Base-by-base conservation (phyloP, 2,888 invertebrate genomes). In the Cabera pusaria region DNA sequence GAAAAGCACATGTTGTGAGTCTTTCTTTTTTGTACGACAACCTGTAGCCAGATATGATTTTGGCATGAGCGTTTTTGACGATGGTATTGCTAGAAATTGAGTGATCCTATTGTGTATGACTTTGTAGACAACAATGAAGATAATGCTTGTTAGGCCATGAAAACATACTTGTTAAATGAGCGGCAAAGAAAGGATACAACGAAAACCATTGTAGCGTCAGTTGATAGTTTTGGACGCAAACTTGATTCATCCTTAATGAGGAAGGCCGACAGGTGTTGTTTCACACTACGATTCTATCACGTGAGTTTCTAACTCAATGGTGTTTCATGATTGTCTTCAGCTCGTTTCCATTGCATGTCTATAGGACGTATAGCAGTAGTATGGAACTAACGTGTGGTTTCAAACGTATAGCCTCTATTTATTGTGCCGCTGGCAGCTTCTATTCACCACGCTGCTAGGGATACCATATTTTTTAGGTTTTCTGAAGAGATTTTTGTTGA, bases 321-420 rank as follows among this genome's bases (percentile, higher is more conserved):
- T 47, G 60, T 62, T 67, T 67, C 65, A 62, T 68, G 64, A 69
- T 63, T 61, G 55, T 61, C 56, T 59, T 64, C 60, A 56, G 62
- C 64, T 64, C 58, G 60, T 65, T 70, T 61, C 65, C 53, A 60
- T 45, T 59, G 52, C 36, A 21, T 33, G 31, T 20, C 44, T 45
- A 25, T 19, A 11, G 51, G 52, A 53, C 42, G 32, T 44, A 52
- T 51, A 31, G 44, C 6, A 11, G 1, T 12, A 2, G 2, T 56
- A 52, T 51, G 52, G 44, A 22, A 39, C 26, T 23, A 52, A 47
- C 44, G 47, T 55, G 53, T 47, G 49, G 55, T 55, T 56, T 57
- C 59, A 59, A 58, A 52, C 47, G 52, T 60, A 55, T 55, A 57
- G 59, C 59, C 62, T 62, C 59, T 71, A 65, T 70, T 72, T 66